Evolutionary conservation across 2,113 vertebrate species (phyloP).

Genomic region (Epinephelus lanceolatus): DNA sequence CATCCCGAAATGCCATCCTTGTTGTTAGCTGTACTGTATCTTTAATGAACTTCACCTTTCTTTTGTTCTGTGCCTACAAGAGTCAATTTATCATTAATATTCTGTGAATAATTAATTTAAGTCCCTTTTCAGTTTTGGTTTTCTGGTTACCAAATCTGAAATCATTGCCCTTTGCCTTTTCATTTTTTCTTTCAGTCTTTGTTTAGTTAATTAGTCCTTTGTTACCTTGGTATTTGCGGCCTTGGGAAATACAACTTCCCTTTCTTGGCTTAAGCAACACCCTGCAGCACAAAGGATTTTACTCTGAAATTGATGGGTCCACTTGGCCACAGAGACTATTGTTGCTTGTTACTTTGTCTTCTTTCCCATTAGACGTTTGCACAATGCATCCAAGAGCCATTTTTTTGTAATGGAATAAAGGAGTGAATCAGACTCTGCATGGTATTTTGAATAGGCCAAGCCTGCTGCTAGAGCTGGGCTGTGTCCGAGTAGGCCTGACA

Average conservation of each 20-base stretch:
- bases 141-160: neutral
- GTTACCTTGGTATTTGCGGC: neutral
- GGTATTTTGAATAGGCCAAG: constrained; percentile 82
- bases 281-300: constrained; percentile 58
- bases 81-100: neutral
- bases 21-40: constrained; percentile 50
- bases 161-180: constrained; percentile 1
- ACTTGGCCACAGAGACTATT: constrained; percentile 72
- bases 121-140: neutral
- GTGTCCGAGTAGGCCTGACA: constrained; percentile 84
- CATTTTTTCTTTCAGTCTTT: neutral
- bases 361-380: constrained; percentile 72
- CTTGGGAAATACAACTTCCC: constrained; percentile 58
- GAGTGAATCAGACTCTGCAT: constrained; percentile 77
- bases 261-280: constrained; percentile 68
- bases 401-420: constrained; percentile 71
- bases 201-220: constrained; percentile 1
- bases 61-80: constrained; percentile 24
- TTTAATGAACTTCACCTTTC: constrained; percentile 37
- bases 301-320: constrained; percentile 60
- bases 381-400: constrained; percentile 76
- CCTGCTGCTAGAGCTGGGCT: constrained; percentile 84
- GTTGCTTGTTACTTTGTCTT: constrained; percentile 78
- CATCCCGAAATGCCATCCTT: constrained; percentile 73
- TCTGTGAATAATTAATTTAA: neutral